Evolutionary conservation across 37 sponge, comb jelly and placozoan species (phyloP).

Genomic region (Lycopodina hypogea): DNA sequence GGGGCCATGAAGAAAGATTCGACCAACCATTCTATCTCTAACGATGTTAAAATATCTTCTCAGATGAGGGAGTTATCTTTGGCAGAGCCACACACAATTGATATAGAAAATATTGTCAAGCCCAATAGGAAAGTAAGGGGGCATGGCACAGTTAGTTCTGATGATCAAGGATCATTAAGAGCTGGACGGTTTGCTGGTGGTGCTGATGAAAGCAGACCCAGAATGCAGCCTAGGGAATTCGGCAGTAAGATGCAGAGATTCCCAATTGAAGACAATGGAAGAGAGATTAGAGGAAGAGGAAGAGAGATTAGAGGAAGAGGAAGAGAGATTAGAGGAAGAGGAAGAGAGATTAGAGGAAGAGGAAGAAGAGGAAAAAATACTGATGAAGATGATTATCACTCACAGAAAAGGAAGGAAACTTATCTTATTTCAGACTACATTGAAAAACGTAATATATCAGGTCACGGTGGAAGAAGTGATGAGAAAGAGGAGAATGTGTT

Average conservation of each 20-base stretch:
- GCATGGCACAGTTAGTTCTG: not conserved
- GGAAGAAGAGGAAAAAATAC: not conserved
- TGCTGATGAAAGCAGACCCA: no score
- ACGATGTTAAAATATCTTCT: no score
- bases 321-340: conserved; percentile 1
- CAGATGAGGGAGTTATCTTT: no score
- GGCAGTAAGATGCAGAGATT: not conserved
- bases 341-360: not conserved
- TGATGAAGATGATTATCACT: conserved; percentile 5
- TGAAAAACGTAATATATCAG: not conserved
- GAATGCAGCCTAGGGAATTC: no score
- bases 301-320: conserved; percentile 16
- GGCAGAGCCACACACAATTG: no score
- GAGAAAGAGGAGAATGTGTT: not conserved
- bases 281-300: conserved; percentile 3
- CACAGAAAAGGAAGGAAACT: not conserved
- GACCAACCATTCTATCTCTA: no score
- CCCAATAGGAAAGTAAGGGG: not conserved
- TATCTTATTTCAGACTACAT: conserved; percentile 4
- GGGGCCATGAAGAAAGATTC: not conserved
- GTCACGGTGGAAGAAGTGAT: not conserved
- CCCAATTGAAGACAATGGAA: not conserved
- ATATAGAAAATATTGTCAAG: not conserved
- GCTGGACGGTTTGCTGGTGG: no score
- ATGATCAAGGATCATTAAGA: no score